These are phyloP conservation scores for Empis livida DNA, from an alignment of 2,888 invertebrate species.

Conservation along the genomic window DNA sequence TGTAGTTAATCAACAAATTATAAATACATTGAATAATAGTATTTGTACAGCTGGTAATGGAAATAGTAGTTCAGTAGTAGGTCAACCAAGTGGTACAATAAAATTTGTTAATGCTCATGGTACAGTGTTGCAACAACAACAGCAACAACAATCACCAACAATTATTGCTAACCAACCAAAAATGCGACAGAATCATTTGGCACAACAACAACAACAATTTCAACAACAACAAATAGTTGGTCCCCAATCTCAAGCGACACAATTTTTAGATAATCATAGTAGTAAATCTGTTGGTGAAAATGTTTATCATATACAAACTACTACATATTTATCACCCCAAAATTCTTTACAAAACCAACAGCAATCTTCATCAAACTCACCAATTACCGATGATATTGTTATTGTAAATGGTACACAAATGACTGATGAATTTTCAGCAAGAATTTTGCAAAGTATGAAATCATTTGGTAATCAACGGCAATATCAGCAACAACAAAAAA, in stretches of 20 bases:
- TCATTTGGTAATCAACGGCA: slow-evolving; percentile 25
- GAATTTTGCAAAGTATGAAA: slow-evolving; percentile 35
- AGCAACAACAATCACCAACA: slow-evolving; percentile 19
- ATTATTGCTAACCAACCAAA: slow-evolving; percentile 9
- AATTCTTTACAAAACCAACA: slow-evolving; percentile 12
- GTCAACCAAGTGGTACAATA: slow-evolving; percentile 20
- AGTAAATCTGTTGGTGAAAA: slow-evolving; percentile 11
- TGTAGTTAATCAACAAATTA: slow-evolving; percentile 16
- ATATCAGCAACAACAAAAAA: slow-evolving; percentile 18
- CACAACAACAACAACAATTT: slow-evolving; percentile 13
- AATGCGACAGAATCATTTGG: slow-evolving; percentile 7
- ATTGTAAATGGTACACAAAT: slow-evolving; percentile 36
- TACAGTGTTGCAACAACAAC: slow-evolving; percentile 32
- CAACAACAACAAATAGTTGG: slow-evolving; percentile 9
- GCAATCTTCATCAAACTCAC: slow-evolving; percentile 15
- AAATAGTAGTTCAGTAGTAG: background rate
- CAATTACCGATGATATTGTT: slow-evolving; percentile 31
- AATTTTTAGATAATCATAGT: slow-evolving; percentile 11
- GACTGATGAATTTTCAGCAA: slow-evolving; percentile 34
- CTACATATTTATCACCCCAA: slow-evolving; percentile 13
- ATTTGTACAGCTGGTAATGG: slow-evolving; percentile 3
- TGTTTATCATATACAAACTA: slow-evolving; percentile 15
- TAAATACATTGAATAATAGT: slow-evolving; percentile 14
- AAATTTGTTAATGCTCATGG: slow-evolving; percentile 36
- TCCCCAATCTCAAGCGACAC: slow-evolving; percentile 1